These are phyloP conservation scores for Drosophila trapezifrons DNA, from an alignment of 1,140 invertebrate genomes.

Conservation along the genomic window DNA sequence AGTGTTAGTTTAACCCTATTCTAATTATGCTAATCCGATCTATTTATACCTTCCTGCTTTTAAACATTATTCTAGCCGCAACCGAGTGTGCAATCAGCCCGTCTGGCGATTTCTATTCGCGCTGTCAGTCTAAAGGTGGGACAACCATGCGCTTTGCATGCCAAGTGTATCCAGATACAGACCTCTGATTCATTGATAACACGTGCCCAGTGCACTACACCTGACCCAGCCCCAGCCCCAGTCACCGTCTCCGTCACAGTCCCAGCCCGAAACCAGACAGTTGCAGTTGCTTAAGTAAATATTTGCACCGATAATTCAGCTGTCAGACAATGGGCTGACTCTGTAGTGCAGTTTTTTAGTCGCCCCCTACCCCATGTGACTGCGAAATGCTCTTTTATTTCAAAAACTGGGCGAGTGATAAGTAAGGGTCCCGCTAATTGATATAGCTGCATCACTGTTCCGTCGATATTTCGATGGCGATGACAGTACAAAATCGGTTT, in stretches of 20 bases:
- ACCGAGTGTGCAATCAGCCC: neutral
- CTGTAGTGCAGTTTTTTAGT: slow-evolving; percentile 14
- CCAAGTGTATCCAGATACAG: slow-evolving; percentile 56
- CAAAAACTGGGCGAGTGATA: slow-evolving; percentile 27
- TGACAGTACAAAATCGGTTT: slow-evolving; percentile 32
- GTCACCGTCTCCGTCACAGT: neutral
- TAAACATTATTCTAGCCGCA: neutral
- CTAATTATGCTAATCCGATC: neutral
- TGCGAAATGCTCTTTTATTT: slow-evolving; percentile 4
- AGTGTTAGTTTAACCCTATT: neutral
- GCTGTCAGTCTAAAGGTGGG: slow-evolving; percentile 27
- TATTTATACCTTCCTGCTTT: slow-evolving; percentile 1
- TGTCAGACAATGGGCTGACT: slow-evolving; percentile 44
- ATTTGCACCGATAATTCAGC: slow-evolving; percentile 44
- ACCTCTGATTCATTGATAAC: slow-evolving; percentile 62
- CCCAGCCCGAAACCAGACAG: slow-evolving; percentile 29
- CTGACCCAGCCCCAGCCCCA: slow-evolving; percentile 20
- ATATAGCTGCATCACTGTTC: slow-evolving; percentile 33
- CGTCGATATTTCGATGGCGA: slow-evolving; percentile 5
- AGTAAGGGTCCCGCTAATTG: slow-evolving; percentile 28
- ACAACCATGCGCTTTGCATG: slow-evolving; percentile 47
- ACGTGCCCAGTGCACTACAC: slow-evolving; percentile 55
- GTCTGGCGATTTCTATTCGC: slow-evolving; percentile 20
- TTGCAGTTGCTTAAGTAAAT: slow-evolving; percentile 53
- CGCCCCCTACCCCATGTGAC: slow-evolving; percentile 27